Conservation (phyloP, 2,888 invertebrate species). For the Pardosa pseudoannulata region DNA sequence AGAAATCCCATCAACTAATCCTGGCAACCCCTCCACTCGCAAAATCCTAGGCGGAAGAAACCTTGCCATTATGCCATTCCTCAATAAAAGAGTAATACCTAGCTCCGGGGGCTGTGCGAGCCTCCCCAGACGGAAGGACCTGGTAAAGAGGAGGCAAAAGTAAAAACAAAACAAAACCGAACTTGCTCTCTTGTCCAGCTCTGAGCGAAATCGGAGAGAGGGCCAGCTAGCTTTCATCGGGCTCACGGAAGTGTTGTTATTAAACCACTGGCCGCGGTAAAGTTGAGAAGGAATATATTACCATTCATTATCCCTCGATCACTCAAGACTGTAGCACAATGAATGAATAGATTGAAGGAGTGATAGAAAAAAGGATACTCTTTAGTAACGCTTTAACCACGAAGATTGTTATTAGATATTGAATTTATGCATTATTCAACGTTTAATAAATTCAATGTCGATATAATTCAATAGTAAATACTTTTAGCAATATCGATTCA, state of each 20-base stretch:
- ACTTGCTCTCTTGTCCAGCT: conserved; percentile 18
- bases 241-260: conserved; percentile 19
- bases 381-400: too few relatives aligned
- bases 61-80: neutral
- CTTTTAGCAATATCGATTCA: too few relatives aligned
- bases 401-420: too few relatives aligned
- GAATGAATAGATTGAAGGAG: too few relatives aligned
- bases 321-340: too few relatives aligned
- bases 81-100: neutral
- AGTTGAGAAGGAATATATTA: neutral
- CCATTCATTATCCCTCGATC: neutral
- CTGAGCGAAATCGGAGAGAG: conserved; percentile 25
- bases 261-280: conserved; percentile 1
- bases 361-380: too few relatives aligned
- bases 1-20: too few relatives aligned
- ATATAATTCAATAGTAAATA: too few relatives aligned
- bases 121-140: neutral
- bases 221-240: conserved; percentile 9
- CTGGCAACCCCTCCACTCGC: neutral
- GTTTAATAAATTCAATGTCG: too few relatives aligned
- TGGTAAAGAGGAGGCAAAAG: neutral
- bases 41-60: neutral
- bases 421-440: too few relatives aligned
- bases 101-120: neutral
- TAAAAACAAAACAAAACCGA: conserved; percentile 20